Evolutionary conservation across 2,797 vertebrate species (phyloP).

Genomic region (Picus viridis): DNA sequence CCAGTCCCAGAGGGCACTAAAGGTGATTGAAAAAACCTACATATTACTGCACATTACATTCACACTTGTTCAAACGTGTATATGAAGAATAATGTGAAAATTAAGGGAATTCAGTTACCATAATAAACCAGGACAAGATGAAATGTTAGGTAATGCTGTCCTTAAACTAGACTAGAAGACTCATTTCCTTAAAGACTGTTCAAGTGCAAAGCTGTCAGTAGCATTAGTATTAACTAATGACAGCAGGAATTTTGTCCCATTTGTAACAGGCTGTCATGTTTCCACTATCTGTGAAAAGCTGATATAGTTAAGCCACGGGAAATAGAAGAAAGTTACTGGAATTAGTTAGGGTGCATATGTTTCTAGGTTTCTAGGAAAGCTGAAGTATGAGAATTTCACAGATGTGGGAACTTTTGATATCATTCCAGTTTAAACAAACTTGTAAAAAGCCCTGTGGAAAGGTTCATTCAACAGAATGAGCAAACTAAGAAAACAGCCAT

Average conservation of each 20-base stretch:
- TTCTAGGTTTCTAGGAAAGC: conserved; percentile 66
- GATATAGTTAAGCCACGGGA: not conserved
- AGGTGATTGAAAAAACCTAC: not conserved
- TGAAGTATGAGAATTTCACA: conserved; percentile 55
- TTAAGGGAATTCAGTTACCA: not conserved
- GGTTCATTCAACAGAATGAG: conserved; percentile 70
- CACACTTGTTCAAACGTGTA: not conserved
- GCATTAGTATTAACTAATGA: not conserved
- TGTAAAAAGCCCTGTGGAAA: conserved; percentile 64
- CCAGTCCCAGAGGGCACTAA: not conserved
- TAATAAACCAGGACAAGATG: not conserved
- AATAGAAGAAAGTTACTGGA: conserved; percentile 32
- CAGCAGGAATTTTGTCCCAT: not conserved
- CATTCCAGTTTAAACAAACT: conserved; percentile 67
- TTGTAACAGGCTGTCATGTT: not conserved
- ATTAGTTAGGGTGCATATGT: conserved; percentile 26
- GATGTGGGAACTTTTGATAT: conserved; percentile 67
- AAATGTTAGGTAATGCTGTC: not conserved
- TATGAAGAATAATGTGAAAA: not conserved
- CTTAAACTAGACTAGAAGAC: not conserved
- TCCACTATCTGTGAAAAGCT: not conserved
- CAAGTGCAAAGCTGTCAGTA: not conserved
- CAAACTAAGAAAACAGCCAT: conserved; percentile 72
- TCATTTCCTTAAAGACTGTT: not conserved
- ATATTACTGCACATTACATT: not conserved